Evolutionary conservation across 2,113 vertebrate genomes (phyloP), one percentile per base, ranked within the genome.

Genomic region (Telmatochromis sp.): DNA sequence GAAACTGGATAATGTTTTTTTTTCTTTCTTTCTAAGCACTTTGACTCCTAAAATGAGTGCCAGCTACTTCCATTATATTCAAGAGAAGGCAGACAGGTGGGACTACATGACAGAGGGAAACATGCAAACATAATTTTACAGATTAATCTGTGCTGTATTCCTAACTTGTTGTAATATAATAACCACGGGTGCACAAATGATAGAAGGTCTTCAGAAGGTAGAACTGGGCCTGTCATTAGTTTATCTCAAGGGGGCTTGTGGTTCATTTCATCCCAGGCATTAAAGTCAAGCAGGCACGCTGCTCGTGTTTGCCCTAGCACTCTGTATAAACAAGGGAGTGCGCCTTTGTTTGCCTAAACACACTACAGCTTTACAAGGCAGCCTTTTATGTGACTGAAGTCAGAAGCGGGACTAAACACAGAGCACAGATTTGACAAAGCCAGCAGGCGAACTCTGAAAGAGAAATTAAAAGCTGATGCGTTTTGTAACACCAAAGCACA

Each of bases 281-380:
- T 26, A 70, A 78, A 79, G 51, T 31, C 42, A 47, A 70, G 33
- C 19, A 49, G 88, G 21, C 87, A 3, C 42, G 28, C 28, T 3
- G 57, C 6, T 57, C 23, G 42, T 91, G 89, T 95, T 94, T 93
- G 81, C 87, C 85, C 79, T 82, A 19, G 26, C 80, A 45, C 55
- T 2, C 6, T 65, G 49, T 57, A 81, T 31, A 93, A 88, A 95
- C 90, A 86, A 57, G 15, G 17, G 55, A 63, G 86, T 7, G 63
- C 21, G 86, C 10, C 79, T 86, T 31, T 92, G 87, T 90, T 93
- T 91, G 83, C 33, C 78, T 58, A 53, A 83, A 86, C 42, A 84
- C 45, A 87, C 47, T 23, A 13, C 37, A 21, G 55, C 45, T 40
- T 75, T 21, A 47, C 37, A 17, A 23, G 42, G 40, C 49, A 4